phyloP scores from a whole-genome alignment of 1,140 invertebrate species.

The Cotesia glomerata region DNA sequence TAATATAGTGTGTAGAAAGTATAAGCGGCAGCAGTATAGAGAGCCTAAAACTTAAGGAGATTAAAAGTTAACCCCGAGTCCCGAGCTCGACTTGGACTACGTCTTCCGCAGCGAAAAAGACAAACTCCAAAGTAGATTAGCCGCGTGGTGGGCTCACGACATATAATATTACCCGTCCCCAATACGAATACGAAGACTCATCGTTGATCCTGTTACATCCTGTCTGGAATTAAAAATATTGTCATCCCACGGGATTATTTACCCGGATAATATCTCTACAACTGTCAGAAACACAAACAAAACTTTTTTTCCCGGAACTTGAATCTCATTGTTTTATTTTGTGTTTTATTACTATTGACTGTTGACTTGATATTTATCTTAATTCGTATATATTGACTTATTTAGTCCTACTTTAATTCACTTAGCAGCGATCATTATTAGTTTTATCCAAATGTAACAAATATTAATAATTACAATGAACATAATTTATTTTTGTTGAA shows the following conservation, averaged over 20 bases:
- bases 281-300: slow-evolving; percentile 52
- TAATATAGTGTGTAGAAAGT: neutral
- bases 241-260: slow-evolving; percentile 53
- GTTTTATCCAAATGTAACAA: too few relatives aligned
- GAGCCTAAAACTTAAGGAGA: slow-evolving; percentile 54
- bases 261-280: slow-evolving; percentile 48
- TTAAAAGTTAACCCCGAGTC: slow-evolving; percentile 54
- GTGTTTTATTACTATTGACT: too few relatives aligned
- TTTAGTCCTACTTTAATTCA: too few relatives aligned
- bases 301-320: slow-evolving; percentile 33
- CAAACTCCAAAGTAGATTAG: slow-evolving; percentile 55
- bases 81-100: slow-evolving; percentile 6
- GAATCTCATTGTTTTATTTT: neutral
- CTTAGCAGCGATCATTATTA: too few relatives aligned
- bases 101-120: slow-evolving; percentile 14
- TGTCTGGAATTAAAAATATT: slow-evolving; percentile 60
- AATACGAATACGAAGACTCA: slow-evolving; percentile 19
- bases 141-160: slow-evolving; percentile 28
- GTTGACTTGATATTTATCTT: too few relatives aligned
- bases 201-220: slow-evolving; percentile 58
- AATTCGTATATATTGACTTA: too few relatives aligned
- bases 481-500: too few relatives aligned
- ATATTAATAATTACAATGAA: too few relatives aligned
- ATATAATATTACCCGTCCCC: slow-evolving; percentile 54
- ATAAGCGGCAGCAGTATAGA: neutral